Evolutionary conservation across 2,888 invertebrate genomes (phyloP), one percentile per base, ranked within the genome.

Genomic region (Epiblema foenella): DNA sequence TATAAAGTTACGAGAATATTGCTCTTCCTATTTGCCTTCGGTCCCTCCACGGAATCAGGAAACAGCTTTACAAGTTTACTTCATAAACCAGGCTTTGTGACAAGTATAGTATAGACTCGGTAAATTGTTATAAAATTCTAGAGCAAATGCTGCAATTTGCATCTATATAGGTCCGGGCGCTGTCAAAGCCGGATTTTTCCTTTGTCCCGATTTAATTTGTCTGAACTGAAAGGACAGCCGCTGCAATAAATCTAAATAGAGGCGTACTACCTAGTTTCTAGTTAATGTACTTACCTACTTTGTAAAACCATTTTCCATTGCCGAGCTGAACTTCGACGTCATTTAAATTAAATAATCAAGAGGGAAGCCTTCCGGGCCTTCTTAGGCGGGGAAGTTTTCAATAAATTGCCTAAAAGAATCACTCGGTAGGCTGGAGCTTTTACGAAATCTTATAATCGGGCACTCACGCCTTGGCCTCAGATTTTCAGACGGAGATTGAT

Each of bases 401-500:
- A 67, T 71, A 54, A 66, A 66, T 71, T 51, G 58, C 49, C 29
- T 66, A 54, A 62, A 71, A 71, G 56, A 62, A 62, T 67, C 66
- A 42, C 49, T 62, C 58, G 62, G 24, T 59, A 51, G 18, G 24
- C 56, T 20, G n/a, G 37, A 37, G 49, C 57, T 51, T 39, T 64
- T 33, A 33, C 37, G 37, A 24, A 51, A 39, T 42, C 52, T 65
- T 58, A 64, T 64, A 65, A 65, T 69, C 58, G 56, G 56, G 56
- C 62, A n/a, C 56, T 69, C 60, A n/a, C n/a, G 17, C 58, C 56
- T 57, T 46, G 15, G 17, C 58, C 56, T 57, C 56, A 18, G 66
- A 46, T 39, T 39, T 37, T 64, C 52, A 39, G 51, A 57, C 51
- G 68, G 73, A 79, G 81, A 81, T 81, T 78, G 79, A 79, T 81